Conservation (phyloP, 2,113 vertebrate genomes). For the Sphyrna mokarran region DNA sequence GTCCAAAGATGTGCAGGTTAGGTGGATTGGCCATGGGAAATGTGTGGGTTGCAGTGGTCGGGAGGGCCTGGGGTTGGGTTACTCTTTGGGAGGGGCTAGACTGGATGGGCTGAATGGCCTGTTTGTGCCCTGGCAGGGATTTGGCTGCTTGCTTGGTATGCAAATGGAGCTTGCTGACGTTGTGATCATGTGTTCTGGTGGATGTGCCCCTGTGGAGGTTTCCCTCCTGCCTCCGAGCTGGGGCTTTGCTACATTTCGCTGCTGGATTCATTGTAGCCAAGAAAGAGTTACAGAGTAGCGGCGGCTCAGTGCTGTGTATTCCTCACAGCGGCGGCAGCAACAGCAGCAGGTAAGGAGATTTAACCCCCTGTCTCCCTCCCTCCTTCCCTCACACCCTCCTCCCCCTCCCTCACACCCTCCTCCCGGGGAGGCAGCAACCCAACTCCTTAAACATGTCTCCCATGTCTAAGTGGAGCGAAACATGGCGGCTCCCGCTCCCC, state of each 20-base stretch:
- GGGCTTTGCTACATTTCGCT: not conserved
- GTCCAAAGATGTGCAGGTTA: too few relatives aligned
- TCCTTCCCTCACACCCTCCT: too few relatives aligned
- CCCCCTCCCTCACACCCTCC: not conserved
- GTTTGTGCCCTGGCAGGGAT: too few relatives aligned
- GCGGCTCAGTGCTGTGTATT: not conserved
- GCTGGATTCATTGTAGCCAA: constrained; percentile 16
- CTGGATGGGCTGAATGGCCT: too few relatives aligned
- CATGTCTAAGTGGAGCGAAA: constrained; percentile 19
- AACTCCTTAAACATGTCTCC: not conserved
- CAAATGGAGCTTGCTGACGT: constrained; percentile 22
- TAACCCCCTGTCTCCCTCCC: not conserved
- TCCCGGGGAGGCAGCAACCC: not conserved
- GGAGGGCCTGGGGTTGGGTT: too few relatives aligned
- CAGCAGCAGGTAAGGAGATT: constrained; percentile 8
- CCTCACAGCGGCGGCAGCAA: not conserved
- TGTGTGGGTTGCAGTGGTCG: too few relatives aligned
- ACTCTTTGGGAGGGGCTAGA: too few relatives aligned
- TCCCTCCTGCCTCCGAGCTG: not conserved
- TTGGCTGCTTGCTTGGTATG: not conserved
- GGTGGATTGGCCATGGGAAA: too few relatives aligned
- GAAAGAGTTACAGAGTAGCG: constrained; percentile 5
- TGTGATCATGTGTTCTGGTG: not conserved
- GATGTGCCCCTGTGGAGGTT: not conserved
- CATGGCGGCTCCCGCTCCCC: not conserved